phyloP scores from a whole-genome alignment of 1,140 invertebrate genomes.

The Bombus huntii region DNA sequence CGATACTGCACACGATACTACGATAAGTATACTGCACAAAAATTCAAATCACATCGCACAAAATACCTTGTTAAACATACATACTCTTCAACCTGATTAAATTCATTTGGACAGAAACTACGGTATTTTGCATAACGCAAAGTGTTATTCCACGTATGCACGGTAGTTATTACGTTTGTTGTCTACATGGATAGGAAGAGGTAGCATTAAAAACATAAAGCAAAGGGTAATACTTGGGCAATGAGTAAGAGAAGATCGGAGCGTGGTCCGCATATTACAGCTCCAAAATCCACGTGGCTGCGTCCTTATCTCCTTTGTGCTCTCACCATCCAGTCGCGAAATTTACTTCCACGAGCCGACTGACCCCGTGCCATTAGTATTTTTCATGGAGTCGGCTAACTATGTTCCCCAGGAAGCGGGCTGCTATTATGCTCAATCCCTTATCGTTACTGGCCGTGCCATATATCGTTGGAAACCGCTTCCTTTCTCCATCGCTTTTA shows the following conservation, averaged over 20 bases:
- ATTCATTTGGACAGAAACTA: not conserved
- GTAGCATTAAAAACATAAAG: slow-evolving; percentile 2
- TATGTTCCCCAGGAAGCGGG: slow-evolving; percentile 70
- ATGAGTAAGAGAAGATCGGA: slow-evolving; percentile 11
- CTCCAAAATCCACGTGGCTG: slow-evolving; percentile 56
- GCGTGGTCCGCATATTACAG: slow-evolving; percentile 62
- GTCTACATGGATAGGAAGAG: not conserved
- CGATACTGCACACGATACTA: not conserved
- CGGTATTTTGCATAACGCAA: not conserved
- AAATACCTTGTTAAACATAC: not conserved
- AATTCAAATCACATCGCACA: not conserved
- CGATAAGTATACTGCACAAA: too few species aligned
- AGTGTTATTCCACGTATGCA: not conserved
- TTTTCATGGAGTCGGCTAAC: slow-evolving; percentile 76
- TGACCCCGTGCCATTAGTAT: slow-evolving; percentile 79
- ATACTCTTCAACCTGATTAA: not conserved
- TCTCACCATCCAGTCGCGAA: slow-evolving; percentile 72
- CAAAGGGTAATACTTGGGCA: not conserved
- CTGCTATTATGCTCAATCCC: slow-evolving; percentile 77
- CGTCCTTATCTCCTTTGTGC: slow-evolving; percentile 72
- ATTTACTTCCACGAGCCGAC: slow-evolving; percentile 75
- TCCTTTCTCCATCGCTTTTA: slow-evolving; percentile 56
- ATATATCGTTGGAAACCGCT: slow-evolving; percentile 74
- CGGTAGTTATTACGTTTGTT: not conserved
- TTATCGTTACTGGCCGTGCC: slow-evolving; percentile 75